phyloP scores from a whole-genome alignment of 2,113 vertebrate genomes.

The Pardalotus punctatus region DNA sequence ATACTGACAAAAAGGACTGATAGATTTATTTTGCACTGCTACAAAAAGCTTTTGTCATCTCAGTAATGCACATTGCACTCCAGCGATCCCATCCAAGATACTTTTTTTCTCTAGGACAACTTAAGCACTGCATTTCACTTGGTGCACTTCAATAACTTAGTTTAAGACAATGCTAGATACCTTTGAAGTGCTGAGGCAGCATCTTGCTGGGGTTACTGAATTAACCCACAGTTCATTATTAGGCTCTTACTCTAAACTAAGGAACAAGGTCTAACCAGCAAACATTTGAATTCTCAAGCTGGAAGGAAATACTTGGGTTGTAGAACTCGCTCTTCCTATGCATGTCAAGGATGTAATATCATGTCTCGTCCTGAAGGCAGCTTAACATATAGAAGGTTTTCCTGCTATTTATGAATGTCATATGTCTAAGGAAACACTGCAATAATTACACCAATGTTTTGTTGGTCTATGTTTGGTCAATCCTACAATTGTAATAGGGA shows the following conservation, averaged over 20 bases:
- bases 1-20: not conserved
- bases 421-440: not conserved
- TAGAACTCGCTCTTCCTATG: not conserved
- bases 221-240: not conserved
- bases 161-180: not conserved
- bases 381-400: not conserved
- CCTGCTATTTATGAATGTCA: not conserved
- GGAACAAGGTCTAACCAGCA: not conserved
- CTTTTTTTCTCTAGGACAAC: not conserved
- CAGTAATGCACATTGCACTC: not conserved
- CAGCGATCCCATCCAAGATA: not conserved
- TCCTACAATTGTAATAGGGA: not conserved
- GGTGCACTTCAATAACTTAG: not conserved
- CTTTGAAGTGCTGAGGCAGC: not conserved
- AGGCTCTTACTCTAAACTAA: not conserved
- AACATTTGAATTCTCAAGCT: not conserved
- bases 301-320: fast-evolving
- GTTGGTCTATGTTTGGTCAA: not conserved
- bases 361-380: not conserved
- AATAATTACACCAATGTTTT: not conserved
- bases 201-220: not conserved
- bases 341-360: not conserved
- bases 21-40: not conserved
- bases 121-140: not conserved
- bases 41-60: not conserved